Conservation (phyloP, 1,140 invertebrate species). For the Cydia strobilella region DNA sequence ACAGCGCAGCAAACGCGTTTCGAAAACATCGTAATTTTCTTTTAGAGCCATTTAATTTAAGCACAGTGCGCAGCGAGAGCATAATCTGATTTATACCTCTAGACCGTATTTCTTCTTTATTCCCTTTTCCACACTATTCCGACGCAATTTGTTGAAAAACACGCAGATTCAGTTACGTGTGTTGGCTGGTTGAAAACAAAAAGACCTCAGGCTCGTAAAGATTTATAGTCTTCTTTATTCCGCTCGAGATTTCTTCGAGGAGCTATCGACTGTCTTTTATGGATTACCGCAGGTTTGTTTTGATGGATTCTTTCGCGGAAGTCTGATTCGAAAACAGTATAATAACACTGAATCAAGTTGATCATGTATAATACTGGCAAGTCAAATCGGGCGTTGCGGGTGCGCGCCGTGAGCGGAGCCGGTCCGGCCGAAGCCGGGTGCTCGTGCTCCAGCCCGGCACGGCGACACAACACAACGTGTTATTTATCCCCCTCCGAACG, state of each 20-base stretch:
- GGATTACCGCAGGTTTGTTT: constrained; percentile 25
- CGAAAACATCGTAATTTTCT: constrained; percentile 60
- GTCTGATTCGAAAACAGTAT: constrained; percentile 1
- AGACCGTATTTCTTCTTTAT: constrained; percentile 50
- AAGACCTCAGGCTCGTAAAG: constrained; percentile 33
- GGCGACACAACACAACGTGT: constrained; percentile 43
- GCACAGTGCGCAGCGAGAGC: constrained; percentile 46
- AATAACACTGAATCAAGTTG: background rate
- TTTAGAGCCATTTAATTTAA: constrained; percentile 59
- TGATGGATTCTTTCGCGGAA: constrained; percentile 27
- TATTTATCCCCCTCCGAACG: constrained; percentile 61
- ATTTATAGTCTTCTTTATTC: constrained; percentile 30
- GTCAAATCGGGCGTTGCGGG: constrained; percentile 1
- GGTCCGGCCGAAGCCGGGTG: background rate
- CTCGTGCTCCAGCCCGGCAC: constrained; percentile 41
- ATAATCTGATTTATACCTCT: constrained; percentile 68
- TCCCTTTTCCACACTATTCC: constrained; percentile 39
- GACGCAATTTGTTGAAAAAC: constrained; percentile 56
- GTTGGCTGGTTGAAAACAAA: constrained; percentile 42
- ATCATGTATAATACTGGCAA: constrained; percentile 3
- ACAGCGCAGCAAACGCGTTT: constrained; percentile 49
- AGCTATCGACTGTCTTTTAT: constrained; percentile 24
- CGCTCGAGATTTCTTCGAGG: constrained; percentile 16
- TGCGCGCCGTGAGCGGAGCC: background rate
- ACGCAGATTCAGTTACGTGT: constrained; percentile 50